Evolutionary conservation across 2,113 vertebrate genomes (phyloP), one percentile per base, ranked within the genome.

Genomic region (Apteryx mantelli): DNA sequence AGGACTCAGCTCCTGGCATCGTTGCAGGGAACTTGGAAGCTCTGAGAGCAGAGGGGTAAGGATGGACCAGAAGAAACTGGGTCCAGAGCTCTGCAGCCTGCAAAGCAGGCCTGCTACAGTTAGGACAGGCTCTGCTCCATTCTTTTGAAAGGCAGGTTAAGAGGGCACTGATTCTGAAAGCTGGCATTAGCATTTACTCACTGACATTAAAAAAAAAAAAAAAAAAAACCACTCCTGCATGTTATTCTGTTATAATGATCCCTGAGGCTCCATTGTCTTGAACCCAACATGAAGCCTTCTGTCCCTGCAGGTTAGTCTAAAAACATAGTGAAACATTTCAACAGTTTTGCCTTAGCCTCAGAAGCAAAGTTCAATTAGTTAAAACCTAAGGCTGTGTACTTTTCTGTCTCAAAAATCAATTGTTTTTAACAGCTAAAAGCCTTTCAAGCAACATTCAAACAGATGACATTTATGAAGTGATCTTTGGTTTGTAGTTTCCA

Each of bases 301-400:
- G 25, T 71, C 65, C 56, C 52, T 1, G 1, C 61, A 64, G 64
- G 24, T 38, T 66, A 64, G 87, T 68, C 13, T 34, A 82, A 89
- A 84, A 60, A 2, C 56, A 38, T 0, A 3, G 60, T 26, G 52
- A 89, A 71, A 55, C 36, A 91, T 79, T 93, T 64, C 74, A 60
- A 71, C 42, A 20, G 24, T 88, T 81, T 60, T 89, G 44, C 44
- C 65, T 60, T 21, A 46, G 82, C 34, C 65, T 82, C n/a, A 30
- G 75, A 91, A 94, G 74, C 90, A 55, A 93, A 84, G 81, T 75
- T 85, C 93, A 79, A 7, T 81, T 22, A 83, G 53, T 65, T 42
- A 70, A 38, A 80, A 90, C 53, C 60, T 75, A 58, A 76, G 36
- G 46, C 11, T 44, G 40, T 70, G 71, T 63, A 61, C 61, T 95